Evolutionary conservation across 2,113 vertebrate genomes (phyloP), one percentile per base, ranked within the genome.

Genomic region (Gadus macrocephalus): DNA sequence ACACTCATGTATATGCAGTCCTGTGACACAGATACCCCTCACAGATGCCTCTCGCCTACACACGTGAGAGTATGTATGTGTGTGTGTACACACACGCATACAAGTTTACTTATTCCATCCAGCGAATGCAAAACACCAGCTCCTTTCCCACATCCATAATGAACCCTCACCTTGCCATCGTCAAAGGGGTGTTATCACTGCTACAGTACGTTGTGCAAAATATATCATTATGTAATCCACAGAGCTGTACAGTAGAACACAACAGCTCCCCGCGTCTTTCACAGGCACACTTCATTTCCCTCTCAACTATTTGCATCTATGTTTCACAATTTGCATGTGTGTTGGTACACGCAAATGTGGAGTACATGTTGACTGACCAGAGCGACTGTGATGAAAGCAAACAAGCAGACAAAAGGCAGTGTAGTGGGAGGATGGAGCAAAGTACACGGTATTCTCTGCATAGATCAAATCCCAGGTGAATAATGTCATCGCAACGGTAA

Each of bases 351-450:
- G 62, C 68, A 80, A 8, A 80, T 87, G 31, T 74, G 8, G 42
- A 9, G 42, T 49, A 9, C 8, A 49, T 49, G 12, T 49, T 49
- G 42, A 49, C 42, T 3, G 42, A 49, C 42, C 42, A 14, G 42
- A 14, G 42, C 42, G 42, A 9, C 67, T 74, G 74, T 78, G 53
- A 65, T 65, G n/a, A 77, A 58, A 15, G 73, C 81, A 87, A 86
- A 86, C 85, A 82, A 38, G 78, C 58, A 79, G 75, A 81, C 72
- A 78, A 78, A 79, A 77, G 78, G 71, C 66, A 12, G 81, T n/a
- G 15, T 61, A 72, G 58, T 53, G 27, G 70, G 15, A 1, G 69
- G 56, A 68, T 80, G 81, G 72, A 72, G 38, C 8, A 49, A 49
- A 49, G 42, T 49, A 12, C 42, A 49, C 74, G 65, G 78, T 3